Conservation (phyloP, 2,113 vertebrate genomes). For the Corythaeola cristata region DNA sequence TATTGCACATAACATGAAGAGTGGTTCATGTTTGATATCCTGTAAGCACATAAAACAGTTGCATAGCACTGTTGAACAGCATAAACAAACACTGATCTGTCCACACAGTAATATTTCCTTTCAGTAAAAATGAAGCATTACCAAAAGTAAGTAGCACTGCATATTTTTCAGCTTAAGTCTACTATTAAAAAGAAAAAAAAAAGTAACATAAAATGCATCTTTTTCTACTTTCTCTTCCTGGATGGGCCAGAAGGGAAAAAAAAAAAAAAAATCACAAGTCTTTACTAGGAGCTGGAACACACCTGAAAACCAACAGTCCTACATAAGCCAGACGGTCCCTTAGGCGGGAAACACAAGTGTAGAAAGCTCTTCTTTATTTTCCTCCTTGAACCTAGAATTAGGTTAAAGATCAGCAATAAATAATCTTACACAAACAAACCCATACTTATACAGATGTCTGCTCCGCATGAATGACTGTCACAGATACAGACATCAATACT, state of each 20-base stretch:
- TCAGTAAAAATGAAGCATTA: background rate
- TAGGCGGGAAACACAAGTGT: background rate
- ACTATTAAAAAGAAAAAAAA: background rate
- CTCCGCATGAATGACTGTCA: background rate
- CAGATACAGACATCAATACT: background rate
- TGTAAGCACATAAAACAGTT: constrained; percentile 59
- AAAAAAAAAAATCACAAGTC: background rate
- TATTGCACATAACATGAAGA: constrained; percentile 39
- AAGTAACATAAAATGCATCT: background rate
- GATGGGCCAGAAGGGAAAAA: background rate
- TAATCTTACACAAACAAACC: background rate
- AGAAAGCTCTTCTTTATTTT: background rate
- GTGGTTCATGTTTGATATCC: background rate
- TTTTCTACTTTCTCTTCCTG: background rate
- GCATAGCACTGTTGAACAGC: background rate
- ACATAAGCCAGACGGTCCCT: background rate
- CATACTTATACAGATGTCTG: background rate
- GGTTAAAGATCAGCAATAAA: background rate
- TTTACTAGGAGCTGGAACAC: background rate
- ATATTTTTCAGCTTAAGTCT: background rate
- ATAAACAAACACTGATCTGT: background rate
- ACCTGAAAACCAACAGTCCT: background rate
- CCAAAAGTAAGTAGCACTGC: background rate
- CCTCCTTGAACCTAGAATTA: background rate
- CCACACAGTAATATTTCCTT: background rate